A percentile compares a stretch with the other conserved stretches of the same genome.
Evolutionary conservation across 2,113 vertebrate genomes (phyloP).

Genomic region (Pelecanus crispus): DNA sequence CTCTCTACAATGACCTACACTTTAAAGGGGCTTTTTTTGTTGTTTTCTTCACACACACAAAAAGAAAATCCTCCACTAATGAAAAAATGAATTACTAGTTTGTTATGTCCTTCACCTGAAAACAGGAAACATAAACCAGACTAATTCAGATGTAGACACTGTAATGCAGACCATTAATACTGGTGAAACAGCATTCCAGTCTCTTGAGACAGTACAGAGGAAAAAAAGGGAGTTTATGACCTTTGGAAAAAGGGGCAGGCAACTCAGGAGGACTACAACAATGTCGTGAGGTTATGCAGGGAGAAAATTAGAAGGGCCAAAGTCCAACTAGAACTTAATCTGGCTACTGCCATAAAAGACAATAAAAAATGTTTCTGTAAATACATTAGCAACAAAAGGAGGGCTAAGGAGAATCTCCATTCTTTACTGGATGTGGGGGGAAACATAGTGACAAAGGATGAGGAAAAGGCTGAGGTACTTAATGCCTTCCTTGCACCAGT

Average conservation of each 20-base stretch:
- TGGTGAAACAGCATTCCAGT: neutral
- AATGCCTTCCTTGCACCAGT: neutral
- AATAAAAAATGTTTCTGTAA: neutral
- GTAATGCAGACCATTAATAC: neutral
- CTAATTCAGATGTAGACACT: neutral
- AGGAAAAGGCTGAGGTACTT: neutral
- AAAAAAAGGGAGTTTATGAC: neutral
- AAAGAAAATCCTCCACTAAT: neutral
- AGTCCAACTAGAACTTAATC: neutral
- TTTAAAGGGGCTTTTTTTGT: neutral
- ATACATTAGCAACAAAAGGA: neutral
- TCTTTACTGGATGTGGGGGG: neutral
- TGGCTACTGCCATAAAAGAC: neutral
- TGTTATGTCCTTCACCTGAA: neutral
- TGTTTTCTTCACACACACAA: neutral
- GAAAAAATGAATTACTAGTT: neutral
- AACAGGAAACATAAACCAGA: neutral
- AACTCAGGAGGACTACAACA: neutral
- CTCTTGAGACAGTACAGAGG: neutral
- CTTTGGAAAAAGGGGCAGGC: neutral
- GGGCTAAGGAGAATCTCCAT: neutral
- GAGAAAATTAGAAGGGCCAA: neutral
- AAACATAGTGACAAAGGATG: neutral
- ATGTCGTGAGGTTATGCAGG: neutral
- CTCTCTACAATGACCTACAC: neutral